Evolutionary conservation across 2,888 invertebrate genomes (phyloP), one percentile per base, ranked within the genome.

Genomic region (Abrostola tripartita): DNA sequence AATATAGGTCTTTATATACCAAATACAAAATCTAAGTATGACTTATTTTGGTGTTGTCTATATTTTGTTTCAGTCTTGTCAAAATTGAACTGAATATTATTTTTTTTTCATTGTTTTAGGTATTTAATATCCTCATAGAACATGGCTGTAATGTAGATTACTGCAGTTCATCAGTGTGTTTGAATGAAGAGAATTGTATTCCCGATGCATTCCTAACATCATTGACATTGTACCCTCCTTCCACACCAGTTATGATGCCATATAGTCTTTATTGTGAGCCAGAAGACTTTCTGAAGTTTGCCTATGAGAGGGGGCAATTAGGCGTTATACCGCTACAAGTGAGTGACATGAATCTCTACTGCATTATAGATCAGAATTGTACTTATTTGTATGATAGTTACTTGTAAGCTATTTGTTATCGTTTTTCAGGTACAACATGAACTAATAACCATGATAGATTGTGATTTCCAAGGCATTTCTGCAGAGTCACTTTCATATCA

Each of bases 81-180:
- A 24, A 24, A 24, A 24, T 24, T 24, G 24, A 4, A 24, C 24
- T 24, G 24, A 24, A 24, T 24, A 24, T 24, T 24, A 24, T 24
- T 24, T 24, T 24, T 24, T 24, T 67, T 52, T 69, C 14, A 42
- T 49, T 58, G 57, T 84, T 88, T 56, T 82, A 95, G 95, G 90
- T 93, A 24, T 91, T 95, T 56, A 73, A 89, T 67, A 90, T 94
- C 78, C 85, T 95, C 5, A 76, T 88, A 41, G 86, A 91, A 49
- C 88, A 92, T 75, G 92, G 89, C 10, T 93, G 93, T 67, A 87
- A 95, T 84, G 88, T 95, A 40, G 95, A 95, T 76, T 92, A 93
- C 76, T 88, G 86, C 62, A 92, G 89, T 67, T 69, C 81, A 36
- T 47, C 66, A 42, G 51, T 70, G 12, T 72, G 77, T 52, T 41